These are phyloP conservation scores for Helleia helle DNA, from an alignment of 2,888 invertebrate species.

Conservation along the genomic window DNA sequence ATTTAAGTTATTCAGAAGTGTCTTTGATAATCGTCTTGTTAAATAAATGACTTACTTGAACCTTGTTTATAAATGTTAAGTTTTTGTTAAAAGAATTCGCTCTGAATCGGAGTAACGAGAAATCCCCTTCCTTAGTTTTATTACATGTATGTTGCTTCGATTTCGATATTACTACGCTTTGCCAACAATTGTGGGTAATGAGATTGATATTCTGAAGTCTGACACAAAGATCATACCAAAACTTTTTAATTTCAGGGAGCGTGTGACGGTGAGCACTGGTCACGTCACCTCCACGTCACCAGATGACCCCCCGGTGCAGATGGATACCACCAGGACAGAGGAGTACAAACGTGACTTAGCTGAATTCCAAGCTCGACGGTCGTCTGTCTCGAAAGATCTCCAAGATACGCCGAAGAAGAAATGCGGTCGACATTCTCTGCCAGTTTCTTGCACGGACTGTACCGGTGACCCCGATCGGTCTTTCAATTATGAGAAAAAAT, in stretches of 20 bases:
- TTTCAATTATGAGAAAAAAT: slow-evolving; percentile 63
- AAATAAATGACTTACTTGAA: too few relatives aligned
- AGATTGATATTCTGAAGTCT: background rate
- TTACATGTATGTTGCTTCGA: too few relatives aligned
- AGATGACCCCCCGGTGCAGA: slow-evolving; percentile 27
- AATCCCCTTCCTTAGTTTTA: too few relatives aligned
- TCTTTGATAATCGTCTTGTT: too few relatives aligned
- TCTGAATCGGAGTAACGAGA: too few relatives aligned
- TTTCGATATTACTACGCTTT: too few relatives aligned
- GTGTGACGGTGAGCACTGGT: slow-evolving; percentile 53
- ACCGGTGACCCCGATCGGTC: slow-evolving; percentile 48
- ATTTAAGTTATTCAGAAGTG: too few relatives aligned
- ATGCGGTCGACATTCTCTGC: slow-evolving; percentile 56
- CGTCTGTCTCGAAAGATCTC: slow-evolving; percentile 37
- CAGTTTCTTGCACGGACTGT: slow-evolving; percentile 57
- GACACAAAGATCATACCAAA: background rate
- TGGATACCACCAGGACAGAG: slow-evolving; percentile 62
- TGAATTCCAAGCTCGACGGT: slow-evolving; percentile 63
- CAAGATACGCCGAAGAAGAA: slow-evolving; percentile 47
- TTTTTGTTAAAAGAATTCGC: too few relatives aligned
- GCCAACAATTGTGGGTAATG: background rate
- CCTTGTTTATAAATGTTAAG: too few relatives aligned
- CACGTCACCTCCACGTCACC: slow-evolving; percentile 33
- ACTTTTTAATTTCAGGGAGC: slow-evolving; percentile 41
- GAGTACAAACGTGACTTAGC: slow-evolving; percentile 64